Conservation (phyloP, 2,113 vertebrate genomes). For the Setophaga coronata region DNA sequence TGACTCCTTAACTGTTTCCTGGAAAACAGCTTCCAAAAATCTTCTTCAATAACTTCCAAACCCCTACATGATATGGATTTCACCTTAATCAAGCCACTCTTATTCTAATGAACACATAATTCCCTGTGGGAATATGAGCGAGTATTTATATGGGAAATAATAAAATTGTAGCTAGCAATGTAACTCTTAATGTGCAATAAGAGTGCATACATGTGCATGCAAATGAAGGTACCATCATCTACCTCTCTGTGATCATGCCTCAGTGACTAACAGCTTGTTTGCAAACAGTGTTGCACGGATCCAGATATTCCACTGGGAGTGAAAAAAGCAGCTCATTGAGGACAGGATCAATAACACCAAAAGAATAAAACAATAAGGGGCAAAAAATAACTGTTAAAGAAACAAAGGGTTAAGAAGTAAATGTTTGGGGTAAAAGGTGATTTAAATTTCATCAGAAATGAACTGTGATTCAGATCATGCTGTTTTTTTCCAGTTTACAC, state of each 20-base stretch:
- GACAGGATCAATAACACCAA: neutral
- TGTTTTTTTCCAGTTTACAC: neutral
- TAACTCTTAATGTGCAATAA: neutral
- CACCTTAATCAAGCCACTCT: conserved; percentile 3
- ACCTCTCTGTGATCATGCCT: neutral
- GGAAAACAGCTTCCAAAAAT: conserved; percentile 27
- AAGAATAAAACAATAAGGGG: neutral
- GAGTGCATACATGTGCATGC: neutral
- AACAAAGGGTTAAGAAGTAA: neutral
- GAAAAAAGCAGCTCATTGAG: neutral
- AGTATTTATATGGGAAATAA: conserved; percentile 29
- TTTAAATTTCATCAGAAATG: neutral
- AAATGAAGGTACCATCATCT: neutral
- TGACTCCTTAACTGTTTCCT: neutral
- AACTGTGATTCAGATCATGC: neutral
- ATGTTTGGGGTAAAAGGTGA: neutral
- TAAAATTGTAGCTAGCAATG: neutral
- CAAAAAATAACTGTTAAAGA: neutral
- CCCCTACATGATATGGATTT: neutral
- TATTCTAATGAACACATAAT: neutral
- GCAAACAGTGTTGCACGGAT: neutral
- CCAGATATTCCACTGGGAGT: neutral
- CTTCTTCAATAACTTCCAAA: neutral
- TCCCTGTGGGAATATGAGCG: neutral
- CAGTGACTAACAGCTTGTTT: neutral